Base-by-base conservation (phyloP, 2,113 vertebrate species). In the Sylvia atricapilla region DNA sequence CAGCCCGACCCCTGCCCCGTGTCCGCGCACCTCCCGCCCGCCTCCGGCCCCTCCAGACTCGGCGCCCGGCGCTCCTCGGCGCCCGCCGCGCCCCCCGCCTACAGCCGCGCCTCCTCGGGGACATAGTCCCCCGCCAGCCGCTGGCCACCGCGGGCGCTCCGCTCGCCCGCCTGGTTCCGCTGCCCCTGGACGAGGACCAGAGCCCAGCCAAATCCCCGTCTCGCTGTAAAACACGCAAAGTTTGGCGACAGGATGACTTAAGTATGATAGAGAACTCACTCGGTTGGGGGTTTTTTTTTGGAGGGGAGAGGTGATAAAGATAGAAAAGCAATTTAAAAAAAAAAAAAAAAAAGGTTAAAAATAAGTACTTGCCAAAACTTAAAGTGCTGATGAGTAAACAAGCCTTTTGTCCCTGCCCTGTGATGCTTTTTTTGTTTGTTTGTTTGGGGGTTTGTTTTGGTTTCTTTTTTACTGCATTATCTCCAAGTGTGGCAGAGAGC, bases 1-100 rank as follows among this genome's bases (percentile, higher is more conserved):
- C 97, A 96, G 90, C 37, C 89, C 69, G 94, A 92, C 60, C 95
- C 97, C 7, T 62, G 94, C 62, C 89, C 97, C 13, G 80, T 84
- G 79, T 96, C 98, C 89, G 95, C 97, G 8, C 95, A 90, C 55
- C 84, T 97, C 95, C 97, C 95, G 84, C 85, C 98, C 39, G 72
- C 96, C 41, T 84, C 97, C 47, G 92, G 97, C 96, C 94, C 96
- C 97, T 93, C 97, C 95, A 76, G 98, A 98, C 4, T 30, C 94
- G 84, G 64, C 56, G 4, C 35, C 25, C 44, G 91, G 77, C 82
- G 81, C 84, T 79, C 75, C 37, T 30, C 95, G 21, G 79, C 72
- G 27, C 84, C 96, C 67, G 7, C 91, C 43, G 68, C 96, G 88
- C 50, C 97, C 89, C 90, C 96, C 46, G 83, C 95, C 21, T 63